Evolutionary conservation across 2,113 vertebrate species (phyloP).

Genomic region (Scytalopus superciliaris): DNA sequence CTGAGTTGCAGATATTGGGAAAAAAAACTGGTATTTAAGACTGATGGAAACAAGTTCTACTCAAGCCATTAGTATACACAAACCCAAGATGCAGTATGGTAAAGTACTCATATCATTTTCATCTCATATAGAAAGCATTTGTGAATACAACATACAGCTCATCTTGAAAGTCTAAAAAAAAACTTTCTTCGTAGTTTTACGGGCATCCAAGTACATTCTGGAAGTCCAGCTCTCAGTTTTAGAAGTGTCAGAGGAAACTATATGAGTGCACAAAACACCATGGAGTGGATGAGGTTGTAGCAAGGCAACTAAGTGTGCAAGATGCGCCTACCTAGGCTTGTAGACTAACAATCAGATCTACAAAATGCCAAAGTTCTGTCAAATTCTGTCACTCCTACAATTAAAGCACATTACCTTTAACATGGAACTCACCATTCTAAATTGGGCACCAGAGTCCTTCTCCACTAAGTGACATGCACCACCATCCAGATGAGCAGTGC

Average conservation of each 20-base stretch:
- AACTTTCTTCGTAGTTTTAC: not conserved
- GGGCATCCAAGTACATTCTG: not conserved
- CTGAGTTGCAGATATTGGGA: not conserved
- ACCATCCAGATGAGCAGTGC: fast-evolving
- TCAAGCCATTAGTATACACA: not conserved
- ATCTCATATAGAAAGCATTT: not conserved
- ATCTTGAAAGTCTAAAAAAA: not conserved
- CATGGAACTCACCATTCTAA: not conserved
- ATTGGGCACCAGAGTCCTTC: not conserved
- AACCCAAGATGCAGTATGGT: not conserved
- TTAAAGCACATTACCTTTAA: not conserved
- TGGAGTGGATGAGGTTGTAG: not conserved
- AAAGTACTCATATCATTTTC: not conserved
- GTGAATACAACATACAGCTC: not conserved
- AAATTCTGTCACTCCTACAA: not conserved
- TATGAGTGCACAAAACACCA: not conserved
- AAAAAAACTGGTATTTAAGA: not conserved
- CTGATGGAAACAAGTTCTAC: not conserved
- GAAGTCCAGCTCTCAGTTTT: not conserved
- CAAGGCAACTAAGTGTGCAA: not conserved
- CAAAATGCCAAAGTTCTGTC: not conserved
- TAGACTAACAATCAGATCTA: not conserved
- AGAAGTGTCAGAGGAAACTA: not conserved
- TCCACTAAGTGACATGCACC: not conserved
- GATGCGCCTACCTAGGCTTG: not conserved